Evolutionary conservation across 2,797 vertebrate species (phyloP), one percentile per base, ranked within the genome.

Genomic region (Oryzias dopingdopingensis): DNA sequence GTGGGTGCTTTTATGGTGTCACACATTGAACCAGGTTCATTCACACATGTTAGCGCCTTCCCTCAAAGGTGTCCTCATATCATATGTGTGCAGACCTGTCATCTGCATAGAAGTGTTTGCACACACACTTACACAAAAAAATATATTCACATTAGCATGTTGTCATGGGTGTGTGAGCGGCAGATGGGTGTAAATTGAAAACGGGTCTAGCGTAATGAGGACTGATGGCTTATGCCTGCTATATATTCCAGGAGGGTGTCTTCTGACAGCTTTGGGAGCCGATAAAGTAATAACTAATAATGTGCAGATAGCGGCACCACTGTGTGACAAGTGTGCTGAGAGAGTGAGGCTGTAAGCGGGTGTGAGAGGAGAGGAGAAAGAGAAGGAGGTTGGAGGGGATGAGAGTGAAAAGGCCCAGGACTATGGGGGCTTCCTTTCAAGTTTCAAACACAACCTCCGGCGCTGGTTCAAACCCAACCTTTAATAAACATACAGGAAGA

Each of bases 231-330:
- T 86, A 76, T 83, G 84, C 80, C 86, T 83, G 76, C 91, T 81
- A 84, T 83, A 89, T 88, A 88, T 91, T 91, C 87, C 84, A 84
- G 81, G 74, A 82, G 86, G 85, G 83, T 85, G 88, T 90, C 90
- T 89, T 85, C 88, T 91, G 89, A 91, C 90, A 92, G 91, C 89
- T 90, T 88, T 81, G 88, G 89, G 90, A 92, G 87, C 84, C 86
- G 84, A 90, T 92, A 90, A 90, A 91, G 87, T 88, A 88, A 90
- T 90, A 92, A 91, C 84, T 90, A 91, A 89, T 91, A 93, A 92
- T 90, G 89, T 86, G 87, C 86, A 88, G 87, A 91, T 91, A 91
- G 89, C 76, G 46, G 79, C 57, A 62, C 80, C 71, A 80, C 86
- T 80, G 78, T 88, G 81, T 90, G 90, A 91, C 86, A 90, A 90